Percentiles rank a stretch among this genome's conserved stretches.
These are phyloP conservation scores for Agonopterix heracliana DNA, from an alignment of 2,888 invertebrate species.

Conservation along the genomic window DNA sequence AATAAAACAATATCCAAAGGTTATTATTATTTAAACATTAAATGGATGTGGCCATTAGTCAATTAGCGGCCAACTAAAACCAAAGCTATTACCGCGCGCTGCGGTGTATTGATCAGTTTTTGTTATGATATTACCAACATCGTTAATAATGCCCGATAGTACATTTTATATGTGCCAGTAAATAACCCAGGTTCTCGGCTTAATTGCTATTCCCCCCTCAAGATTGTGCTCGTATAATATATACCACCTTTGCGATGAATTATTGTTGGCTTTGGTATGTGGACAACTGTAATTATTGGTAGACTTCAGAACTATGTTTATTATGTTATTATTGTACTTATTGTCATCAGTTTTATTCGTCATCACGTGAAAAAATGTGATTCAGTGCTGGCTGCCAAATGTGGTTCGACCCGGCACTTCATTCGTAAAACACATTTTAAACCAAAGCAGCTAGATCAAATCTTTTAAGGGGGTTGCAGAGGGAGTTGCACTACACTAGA, in stretches of 20 bases:
- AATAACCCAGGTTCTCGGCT: conserved; percentile 44
- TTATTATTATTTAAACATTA: neutral
- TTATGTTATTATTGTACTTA: no score
- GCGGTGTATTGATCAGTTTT: conserved; percentile 20
- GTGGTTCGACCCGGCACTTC: no score
- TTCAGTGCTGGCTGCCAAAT: no score
- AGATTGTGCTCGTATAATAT: conserved; percentile 54
- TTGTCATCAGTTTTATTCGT: no score
- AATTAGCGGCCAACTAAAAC: conserved; percentile 14
- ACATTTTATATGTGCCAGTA: conserved; percentile 38
- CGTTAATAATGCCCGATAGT: conserved; percentile 29
- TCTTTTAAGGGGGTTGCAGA: no score
- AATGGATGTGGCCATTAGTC: conserved; percentile 11
- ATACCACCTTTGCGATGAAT: conserved; percentile 41
- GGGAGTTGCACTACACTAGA: no score
- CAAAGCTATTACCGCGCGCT: neutral
- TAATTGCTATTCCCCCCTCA: conserved; percentile 51
- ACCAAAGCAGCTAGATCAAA: no score
- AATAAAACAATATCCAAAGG: neutral
- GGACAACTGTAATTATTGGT: conserved; percentile 28
- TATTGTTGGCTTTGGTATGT: conserved; percentile 36
- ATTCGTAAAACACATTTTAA: no score
- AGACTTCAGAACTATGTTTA: neutral
- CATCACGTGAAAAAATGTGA: no score
- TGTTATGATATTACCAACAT: conserved; percentile 21